Conservation (phyloP, 2,797 vertebrate species). For the Darevskia mixta region DNA sequence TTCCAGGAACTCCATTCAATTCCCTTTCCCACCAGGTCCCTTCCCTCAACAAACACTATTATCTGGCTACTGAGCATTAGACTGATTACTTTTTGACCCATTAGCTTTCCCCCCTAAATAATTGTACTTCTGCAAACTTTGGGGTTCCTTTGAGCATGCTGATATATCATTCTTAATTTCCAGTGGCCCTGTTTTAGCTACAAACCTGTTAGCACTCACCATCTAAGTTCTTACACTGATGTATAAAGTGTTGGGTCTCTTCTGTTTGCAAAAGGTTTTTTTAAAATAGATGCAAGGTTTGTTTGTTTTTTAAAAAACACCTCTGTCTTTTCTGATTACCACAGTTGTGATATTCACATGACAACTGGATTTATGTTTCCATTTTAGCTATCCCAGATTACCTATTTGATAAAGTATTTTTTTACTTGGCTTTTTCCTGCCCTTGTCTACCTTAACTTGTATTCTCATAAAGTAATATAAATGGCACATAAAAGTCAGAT, state of each 20-base stretch:
- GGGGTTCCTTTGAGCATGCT: neutral
- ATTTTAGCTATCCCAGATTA: fast-evolving
- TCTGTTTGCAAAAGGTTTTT: neutral
- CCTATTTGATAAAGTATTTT: neutral
- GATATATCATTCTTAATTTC: neutral
- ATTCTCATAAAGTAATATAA: neutral
- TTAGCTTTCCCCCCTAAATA: neutral
- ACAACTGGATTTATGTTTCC: neutral
- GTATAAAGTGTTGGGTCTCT: neutral
- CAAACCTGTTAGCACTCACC: neutral
- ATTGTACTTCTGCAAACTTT: neutral
- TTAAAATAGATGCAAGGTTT: neutral
- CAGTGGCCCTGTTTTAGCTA: neutral
- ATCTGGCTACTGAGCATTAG: neutral
- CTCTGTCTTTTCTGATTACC: neutral
- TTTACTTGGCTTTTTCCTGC: neutral
- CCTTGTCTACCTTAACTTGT: fast-evolving
- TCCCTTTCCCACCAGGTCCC: neutral
- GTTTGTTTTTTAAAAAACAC: neutral
- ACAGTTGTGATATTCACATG: fast-evolving
- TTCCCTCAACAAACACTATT: neutral
- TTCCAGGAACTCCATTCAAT: neutral
- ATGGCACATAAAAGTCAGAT: fast-evolving
- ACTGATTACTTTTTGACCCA: neutral
- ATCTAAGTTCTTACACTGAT: neutral